Percentiles rank a stretch among this genome's conserved stretches.
These are phyloP conservation scores for Spialia ferax DNA, from an alignment of 2,888 invertebrate species.

Conservation along the genomic window DNA sequence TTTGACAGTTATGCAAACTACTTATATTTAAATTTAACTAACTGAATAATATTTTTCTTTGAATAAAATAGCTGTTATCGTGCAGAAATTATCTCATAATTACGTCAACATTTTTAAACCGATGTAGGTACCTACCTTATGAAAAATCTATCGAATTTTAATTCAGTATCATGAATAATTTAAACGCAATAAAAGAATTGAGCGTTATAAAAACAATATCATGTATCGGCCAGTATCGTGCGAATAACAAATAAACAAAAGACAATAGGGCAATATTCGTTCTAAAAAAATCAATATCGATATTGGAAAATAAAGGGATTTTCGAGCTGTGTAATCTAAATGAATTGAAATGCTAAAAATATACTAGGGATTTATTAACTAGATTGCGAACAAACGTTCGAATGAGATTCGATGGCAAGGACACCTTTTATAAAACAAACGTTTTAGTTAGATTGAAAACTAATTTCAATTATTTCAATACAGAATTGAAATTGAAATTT, in stretches of 20 bases:
- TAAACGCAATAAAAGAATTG: slow-evolving; percentile 11
- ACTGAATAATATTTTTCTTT: neutral
- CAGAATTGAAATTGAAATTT: too few species aligned
- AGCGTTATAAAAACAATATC: slow-evolving; percentile 10
- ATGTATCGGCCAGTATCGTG: slow-evolving; percentile 15
- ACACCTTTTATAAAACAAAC: too few species aligned
- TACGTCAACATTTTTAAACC: neutral
- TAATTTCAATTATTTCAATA: too few species aligned
- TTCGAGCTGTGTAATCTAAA: slow-evolving; percentile 7
- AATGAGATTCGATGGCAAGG: too few species aligned
- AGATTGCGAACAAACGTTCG: too few species aligned
- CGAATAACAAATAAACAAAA: slow-evolving; percentile 11
- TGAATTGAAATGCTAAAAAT: slow-evolving; percentile 5
- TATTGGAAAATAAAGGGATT: slow-evolving; percentile 16
- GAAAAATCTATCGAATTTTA: neutral
- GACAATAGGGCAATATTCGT: slow-evolving; percentile 27
- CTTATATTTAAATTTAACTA: slow-evolving; percentile 11
- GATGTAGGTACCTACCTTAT: neutral
- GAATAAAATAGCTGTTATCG: too few species aligned
- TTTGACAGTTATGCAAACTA: slow-evolving; percentile 14
- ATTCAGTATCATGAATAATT: neutral
- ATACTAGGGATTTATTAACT: too few species aligned
- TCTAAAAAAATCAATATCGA: slow-evolving; percentile 21
- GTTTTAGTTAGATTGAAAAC: too few species aligned
- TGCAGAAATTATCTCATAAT: too few species aligned